phyloP scores from a whole-genome alignment of 2,797 vertebrate species.

The Phyllotis vaccarum region DNA sequence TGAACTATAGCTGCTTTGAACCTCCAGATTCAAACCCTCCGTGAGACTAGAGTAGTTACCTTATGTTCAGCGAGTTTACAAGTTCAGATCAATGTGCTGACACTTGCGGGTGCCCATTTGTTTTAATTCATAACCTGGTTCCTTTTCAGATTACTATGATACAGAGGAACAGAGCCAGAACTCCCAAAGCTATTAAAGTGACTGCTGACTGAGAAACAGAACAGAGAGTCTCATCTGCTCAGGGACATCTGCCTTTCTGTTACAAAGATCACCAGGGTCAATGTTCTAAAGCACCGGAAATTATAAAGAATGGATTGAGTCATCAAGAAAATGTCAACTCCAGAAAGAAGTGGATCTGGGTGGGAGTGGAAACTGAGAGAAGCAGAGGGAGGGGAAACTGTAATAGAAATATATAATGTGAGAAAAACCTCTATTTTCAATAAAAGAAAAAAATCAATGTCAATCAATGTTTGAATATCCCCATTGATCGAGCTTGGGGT shows the following conservation, averaged over 20 bases:
- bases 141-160: neutral
- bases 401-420: neutral
- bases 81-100: neutral
- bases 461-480: conserved; percentile 16
- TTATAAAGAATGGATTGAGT: conserved; percentile 23
- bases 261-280: neutral
- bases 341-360: neutral
- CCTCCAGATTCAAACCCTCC: neutral
- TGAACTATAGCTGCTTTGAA: neutral
- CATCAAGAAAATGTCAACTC: conserved; percentile 57
- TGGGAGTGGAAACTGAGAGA: neutral
- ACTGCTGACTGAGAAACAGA: neutral
- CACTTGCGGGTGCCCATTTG: neutral
- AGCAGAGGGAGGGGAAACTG: neutral
- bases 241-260: neutral
- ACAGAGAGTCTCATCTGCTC: neutral
- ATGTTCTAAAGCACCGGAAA: neutral
- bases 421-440: neutral
- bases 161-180: neutral
- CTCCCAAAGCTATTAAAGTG: neutral
- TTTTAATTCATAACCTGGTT: neutral
- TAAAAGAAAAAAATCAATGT: neutral
- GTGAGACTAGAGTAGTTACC: neutral
- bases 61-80: neutral
- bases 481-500: conserved; percentile 26